Conservation (phyloP, 2,113 vertebrate genomes). For the rabbit (Oryctolagus cuniculus) region DNA sequence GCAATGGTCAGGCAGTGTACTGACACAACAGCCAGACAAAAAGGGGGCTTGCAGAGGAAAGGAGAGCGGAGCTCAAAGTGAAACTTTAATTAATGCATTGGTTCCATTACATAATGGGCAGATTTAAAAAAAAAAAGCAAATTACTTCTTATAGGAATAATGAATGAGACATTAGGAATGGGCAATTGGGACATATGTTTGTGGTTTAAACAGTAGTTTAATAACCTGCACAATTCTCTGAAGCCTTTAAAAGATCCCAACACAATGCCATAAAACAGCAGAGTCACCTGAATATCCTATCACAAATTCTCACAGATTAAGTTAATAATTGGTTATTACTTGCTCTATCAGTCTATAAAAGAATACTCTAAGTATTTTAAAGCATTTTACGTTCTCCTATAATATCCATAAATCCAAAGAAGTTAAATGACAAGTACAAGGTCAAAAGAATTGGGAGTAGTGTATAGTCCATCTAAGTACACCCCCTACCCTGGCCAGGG, state of each 20-base stretch:
- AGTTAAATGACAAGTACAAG: background rate
- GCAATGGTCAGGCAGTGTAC: background rate
- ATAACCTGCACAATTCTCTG: constrained; percentile 3
- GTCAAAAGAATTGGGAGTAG: background rate
- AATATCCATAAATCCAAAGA: background rate
- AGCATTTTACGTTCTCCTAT: background rate
- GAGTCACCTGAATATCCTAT: background rate
- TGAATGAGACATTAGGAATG: background rate
- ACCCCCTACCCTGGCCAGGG: background rate
- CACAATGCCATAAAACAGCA: background rate
- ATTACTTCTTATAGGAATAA: constrained; percentile 24
- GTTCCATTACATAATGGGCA: background rate
- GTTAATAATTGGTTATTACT: background rate
- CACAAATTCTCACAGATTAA: background rate
- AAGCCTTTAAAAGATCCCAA: background rate
- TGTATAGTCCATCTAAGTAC: background rate
- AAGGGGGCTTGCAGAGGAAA: background rate
- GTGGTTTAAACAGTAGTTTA: background rate
- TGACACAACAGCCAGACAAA: background rate
- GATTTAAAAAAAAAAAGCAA: background rate
- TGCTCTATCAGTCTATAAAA: background rate
- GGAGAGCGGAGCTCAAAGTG: background rate
- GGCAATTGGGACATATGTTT: background rate
- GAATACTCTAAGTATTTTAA: background rate
- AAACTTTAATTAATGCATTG: background rate